phyloP scores from a whole-genome alignment of 2,888 invertebrate genomes.

The Dione vanillae region DNA sequence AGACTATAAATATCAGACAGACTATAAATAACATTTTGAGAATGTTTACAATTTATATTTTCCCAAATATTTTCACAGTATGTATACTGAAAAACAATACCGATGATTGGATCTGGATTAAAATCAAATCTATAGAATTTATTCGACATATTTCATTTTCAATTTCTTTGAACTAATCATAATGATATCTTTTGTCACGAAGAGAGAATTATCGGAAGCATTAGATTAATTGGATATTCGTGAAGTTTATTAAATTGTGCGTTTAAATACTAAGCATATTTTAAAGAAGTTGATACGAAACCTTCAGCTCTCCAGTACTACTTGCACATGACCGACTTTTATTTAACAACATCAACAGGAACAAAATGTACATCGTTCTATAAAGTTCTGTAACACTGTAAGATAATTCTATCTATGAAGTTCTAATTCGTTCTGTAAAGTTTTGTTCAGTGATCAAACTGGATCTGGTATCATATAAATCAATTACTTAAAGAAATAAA shows the following conservation, averaged over 20 bases:
- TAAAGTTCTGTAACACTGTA: background rate
- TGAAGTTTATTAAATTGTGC: too few species aligned
- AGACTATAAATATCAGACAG: too few species aligned
- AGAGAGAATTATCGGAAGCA: background rate
- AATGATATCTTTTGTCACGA: background rate
- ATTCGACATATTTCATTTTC: background rate
- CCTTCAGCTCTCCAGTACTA: too few species aligned
- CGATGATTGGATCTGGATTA: background rate
- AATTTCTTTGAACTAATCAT: background rate
- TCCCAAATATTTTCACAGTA: too few species aligned
- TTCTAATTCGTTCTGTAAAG: background rate
- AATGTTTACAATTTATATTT: too few species aligned
- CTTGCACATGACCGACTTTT: too few species aligned
- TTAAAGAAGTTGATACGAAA: too few species aligned
- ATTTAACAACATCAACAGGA: too few species aligned
- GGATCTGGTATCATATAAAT: background rate
- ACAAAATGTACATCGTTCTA: too few species aligned
- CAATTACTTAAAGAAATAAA: constrained; percentile 2
- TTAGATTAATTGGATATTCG: background rate
- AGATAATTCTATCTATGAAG: too few species aligned
- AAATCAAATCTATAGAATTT: background rate
- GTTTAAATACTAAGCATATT: too few species aligned
- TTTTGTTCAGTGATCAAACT: background rate
- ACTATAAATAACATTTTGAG: too few species aligned
- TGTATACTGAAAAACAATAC: background rate